Evolutionary conservation across 2,888 invertebrate species (phyloP).

Genomic region (Callyntrura guangdongensis): DNA sequence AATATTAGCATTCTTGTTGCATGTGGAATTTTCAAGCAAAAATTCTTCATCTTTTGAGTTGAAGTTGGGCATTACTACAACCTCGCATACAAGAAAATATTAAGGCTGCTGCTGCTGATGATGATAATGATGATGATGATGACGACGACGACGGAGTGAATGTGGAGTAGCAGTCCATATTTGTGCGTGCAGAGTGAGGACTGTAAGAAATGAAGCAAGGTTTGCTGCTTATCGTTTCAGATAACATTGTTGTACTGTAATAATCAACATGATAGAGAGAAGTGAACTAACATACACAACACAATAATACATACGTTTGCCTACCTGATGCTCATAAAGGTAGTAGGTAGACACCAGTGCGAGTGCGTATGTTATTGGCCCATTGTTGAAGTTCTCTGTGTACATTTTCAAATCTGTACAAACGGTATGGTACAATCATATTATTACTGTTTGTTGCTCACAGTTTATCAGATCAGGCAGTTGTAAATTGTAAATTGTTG

Average conservation of each 20-base stretch:
- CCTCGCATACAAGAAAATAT: too few species aligned
- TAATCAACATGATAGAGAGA: background rate
- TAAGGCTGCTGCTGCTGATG: too few species aligned
- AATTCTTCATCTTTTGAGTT: too few species aligned
- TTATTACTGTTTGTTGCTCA: background rate
- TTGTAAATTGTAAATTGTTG: conserved; percentile 42
- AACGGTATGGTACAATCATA: background rate
- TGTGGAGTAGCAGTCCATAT: too few species aligned
- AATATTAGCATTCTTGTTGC: too few species aligned
- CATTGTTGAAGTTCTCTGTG: background rate
- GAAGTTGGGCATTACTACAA: too few species aligned
- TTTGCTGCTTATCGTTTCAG: conserved; percentile 18
- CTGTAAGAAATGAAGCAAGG: background rate
- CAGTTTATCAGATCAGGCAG: conserved; percentile 31
- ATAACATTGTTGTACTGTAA: conserved; percentile 6
- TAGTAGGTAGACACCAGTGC: background rate
- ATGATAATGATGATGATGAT: too few species aligned
- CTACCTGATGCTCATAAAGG: background rate
- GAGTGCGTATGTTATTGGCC: background rate
- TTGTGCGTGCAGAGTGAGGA: too few species aligned
- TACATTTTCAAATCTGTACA: background rate
- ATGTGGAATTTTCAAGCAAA: too few species aligned
- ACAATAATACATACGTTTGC: background rate
- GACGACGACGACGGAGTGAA: too few species aligned
- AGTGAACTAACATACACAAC: background rate